Conservation (phyloP, 2,797 vertebrate species). For the Spinibarbus caldwelli region DNA sequence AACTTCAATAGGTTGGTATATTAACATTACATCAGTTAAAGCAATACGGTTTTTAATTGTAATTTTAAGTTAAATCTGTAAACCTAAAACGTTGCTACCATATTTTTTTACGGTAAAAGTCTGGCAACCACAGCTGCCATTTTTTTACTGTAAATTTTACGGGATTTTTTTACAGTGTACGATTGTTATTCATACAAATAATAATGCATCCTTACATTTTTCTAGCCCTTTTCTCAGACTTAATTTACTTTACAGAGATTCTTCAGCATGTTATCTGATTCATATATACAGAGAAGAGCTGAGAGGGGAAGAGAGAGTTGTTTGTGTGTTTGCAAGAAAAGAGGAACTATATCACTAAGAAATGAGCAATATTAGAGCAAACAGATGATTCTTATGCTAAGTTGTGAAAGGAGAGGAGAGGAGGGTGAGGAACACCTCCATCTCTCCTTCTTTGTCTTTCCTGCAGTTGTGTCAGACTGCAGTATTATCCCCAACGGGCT, state of each 20-base stretch:
- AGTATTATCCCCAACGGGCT: constrained; percentile 46
- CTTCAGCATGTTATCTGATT: neutral
- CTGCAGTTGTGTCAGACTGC: constrained; percentile 32
- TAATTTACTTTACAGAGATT: neutral
- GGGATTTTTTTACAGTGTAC: no score
- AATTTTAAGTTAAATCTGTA: no score
- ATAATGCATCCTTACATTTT: no score
- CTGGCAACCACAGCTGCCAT: no score
- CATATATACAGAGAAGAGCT: neutral
- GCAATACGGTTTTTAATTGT: no score
- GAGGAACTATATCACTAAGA: neutral
- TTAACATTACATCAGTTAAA: no score
- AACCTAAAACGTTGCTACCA: no score
- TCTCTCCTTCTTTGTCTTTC: constrained; percentile 27
- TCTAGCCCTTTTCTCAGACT: no score
- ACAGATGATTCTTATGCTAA: constrained; percentile 6
- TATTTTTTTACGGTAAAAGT: no score
- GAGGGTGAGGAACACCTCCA: constrained; percentile 31
- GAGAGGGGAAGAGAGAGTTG: neutral
- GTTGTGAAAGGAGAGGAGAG: constrained; percentile 37
- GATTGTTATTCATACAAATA: no score
- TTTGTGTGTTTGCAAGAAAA: neutral
- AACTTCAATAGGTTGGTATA: no score
- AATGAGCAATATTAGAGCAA: neutral
- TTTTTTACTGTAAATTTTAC: no score